Evolutionary conservation across 2,888 invertebrate genomes (phyloP), one percentile per base, ranked within the genome.

Genomic region (Amblyjoppa fuscipennis): DNA sequence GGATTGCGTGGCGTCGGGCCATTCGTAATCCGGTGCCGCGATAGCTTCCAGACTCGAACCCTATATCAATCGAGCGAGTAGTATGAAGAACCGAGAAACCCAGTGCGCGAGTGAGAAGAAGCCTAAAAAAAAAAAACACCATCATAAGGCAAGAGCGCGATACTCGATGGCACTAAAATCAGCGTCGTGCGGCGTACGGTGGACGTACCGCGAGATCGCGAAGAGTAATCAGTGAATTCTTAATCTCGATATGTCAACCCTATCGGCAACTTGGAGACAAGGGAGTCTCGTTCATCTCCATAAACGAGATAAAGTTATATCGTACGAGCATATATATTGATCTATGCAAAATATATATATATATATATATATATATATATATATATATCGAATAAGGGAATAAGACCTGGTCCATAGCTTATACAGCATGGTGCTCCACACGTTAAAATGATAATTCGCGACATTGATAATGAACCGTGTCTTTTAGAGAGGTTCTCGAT

Each of bases 1-100:
- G 73, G 84, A 88, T 88, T 86, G 88, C 88, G 83, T 88, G 88
- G 87, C 82, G 82, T 78, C 81, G 45, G 80, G 82, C 87, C 84
- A 86, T 87, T 86, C 82, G 84, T 86, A 87, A 87, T 84, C 75
- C 85, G 75, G 41, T 79, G 71, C 71, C 45, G 64, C 75, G 51
- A 53, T 59, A 79, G 82, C 85, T 77, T 75, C 83, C 80, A 86
- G 84, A 83, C 84, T 84, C 83, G 83, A 84, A 77, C 83, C 86
- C 83, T 86, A 86, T 86, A 87, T 87, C 87, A 87, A 86, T 87
- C 86, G 86, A 66, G 53, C 66, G 74, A 68, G 79, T 66, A 79
- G 80, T 80, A 81, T 66, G 85, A 86, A 81, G 68, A 76, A 74
- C 61, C 78, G 75, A 45, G 51, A 78, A 16, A 66, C 53, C 51